Percentiles rank a stretch among this genome's conserved stretches.
Conservation (phyloP, 2,113 vertebrate species). For the Chaetops frenatus region DNA sequence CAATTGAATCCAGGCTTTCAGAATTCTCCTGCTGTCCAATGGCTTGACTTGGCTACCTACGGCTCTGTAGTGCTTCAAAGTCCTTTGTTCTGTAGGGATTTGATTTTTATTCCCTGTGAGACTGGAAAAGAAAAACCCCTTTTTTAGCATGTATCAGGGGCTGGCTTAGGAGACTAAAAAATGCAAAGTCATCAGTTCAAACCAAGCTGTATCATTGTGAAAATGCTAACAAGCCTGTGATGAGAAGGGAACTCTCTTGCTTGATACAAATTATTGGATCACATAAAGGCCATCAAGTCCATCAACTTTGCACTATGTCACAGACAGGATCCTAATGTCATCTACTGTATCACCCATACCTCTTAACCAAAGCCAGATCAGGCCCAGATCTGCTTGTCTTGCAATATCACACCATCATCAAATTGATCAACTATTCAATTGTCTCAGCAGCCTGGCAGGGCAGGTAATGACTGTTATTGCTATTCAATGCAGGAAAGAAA, state of each 20-base stretch:
- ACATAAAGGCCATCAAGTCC: neutral
- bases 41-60: constrained; percentile 1
- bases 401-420: neutral
- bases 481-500: neutral
- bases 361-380: neutral
- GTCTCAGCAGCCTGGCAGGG: constrained; percentile 4
- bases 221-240: neutral
- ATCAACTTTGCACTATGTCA: neutral
- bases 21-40: neutral
- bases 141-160: neutral
- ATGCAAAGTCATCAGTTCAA: neutral
- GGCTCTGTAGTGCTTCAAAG: neutral
- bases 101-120: constrained; percentile 1
- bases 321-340: neutral
- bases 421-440: neutral
- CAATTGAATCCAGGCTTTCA: constrained; percentile 12
- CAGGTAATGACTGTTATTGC: neutral
- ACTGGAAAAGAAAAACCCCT: neutral
- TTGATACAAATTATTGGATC: neutral
- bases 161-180: neutral
- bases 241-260: neutral
- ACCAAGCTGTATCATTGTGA: neutral
- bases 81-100: constrained; percentile 1
- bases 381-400: neutral
- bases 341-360: neutral